Base-by-base conservation (phyloP, 2,797 vertebrate species). In the Apogon talboti region DNA sequence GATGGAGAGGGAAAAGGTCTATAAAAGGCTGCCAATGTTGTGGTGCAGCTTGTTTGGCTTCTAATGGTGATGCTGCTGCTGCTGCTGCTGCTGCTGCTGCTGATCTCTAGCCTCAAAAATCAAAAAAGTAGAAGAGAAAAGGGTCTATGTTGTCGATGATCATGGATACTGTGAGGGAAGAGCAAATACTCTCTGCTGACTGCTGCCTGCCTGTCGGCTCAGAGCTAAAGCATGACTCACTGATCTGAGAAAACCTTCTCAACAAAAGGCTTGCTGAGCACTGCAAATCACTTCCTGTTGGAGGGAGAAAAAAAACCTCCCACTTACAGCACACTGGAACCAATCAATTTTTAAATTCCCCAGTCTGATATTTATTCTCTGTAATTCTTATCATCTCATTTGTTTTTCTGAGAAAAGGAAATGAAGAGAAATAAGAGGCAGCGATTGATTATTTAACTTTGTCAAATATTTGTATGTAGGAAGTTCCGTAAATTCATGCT, bases 241-340 rank as follows among this genome's bases (percentile, higher is more conserved):
- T 95, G 94, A 91, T 96, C 94, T 95, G 95, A 97, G 95, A 95
- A 96, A 95, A 97, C 96, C 96, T 97, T 96, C 96, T 95, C 96
- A 96, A 98, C 96, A 98, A 98, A 97, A 98, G 97, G 94, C 96
- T 96, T 95, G 95, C 95, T 96, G 96, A 97, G 96, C 94, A 94
- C 96, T 94, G 95, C 96, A 96, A 97, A 98, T 96, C 96, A 97
- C 96, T 98, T 98, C 97, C 96, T 97, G 96, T 96, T 95, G 94
- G 90, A 94, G 91, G 87, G 93, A 93, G 90, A 88, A 90, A 87
- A 88, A 78, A 92, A 95, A 93, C 90, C 95, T 96, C 96, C 95
- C 96, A 96, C 96, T 96, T 95, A 96, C 93, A 95, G 95, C 96
- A 95, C 92, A 92, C 93, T 92, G 94, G 93, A 95, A 94, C 94